Evolutionary conservation across 2,797 vertebrate species (phyloP).

Genomic region (Miichthys miiuy): DNA sequence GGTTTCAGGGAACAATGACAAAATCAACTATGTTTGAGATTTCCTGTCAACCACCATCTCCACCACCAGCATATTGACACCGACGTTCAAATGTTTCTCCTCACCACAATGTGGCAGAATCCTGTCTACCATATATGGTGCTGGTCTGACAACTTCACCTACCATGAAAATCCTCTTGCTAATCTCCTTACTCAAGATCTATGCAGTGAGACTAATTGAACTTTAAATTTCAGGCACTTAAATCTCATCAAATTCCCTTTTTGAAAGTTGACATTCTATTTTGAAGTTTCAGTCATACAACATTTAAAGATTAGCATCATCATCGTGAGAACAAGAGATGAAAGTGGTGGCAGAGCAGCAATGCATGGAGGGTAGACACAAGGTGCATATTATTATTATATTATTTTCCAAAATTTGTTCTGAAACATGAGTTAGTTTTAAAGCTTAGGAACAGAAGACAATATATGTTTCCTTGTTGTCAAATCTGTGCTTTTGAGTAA

Average conservation of each 20-base stretch:
- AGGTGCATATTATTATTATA: slow-evolving; percentile 1
- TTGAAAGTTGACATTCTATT: not conserved
- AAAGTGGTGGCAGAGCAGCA: slow-evolving; percentile 17
- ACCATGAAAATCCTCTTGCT: not conserved
- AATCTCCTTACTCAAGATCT: not conserved
- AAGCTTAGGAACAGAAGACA: slow-evolving; percentile 24
- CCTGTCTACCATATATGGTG: not conserved
- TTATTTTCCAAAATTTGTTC: slow-evolving; percentile 6
- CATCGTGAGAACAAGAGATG: slow-evolving; percentile 20
- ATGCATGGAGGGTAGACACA: not conserved
- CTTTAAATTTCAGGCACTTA: slow-evolving; percentile 8
- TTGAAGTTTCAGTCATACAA: slow-evolving; percentile 1
- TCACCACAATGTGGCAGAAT: slow-evolving; percentile 30
- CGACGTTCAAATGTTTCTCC: slow-evolving; percentile 13
- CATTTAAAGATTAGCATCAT: not conserved
- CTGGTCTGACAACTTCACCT: not conserved
- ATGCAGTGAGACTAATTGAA: not conserved
- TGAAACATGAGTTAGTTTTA: slow-evolving; percentile 10
- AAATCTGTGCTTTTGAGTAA: slow-evolving; percentile 43
- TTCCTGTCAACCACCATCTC: not conserved
- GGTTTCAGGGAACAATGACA: slow-evolving; percentile 3
- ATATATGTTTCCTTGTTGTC: slow-evolving; percentile 11
- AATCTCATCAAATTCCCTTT: not conserved
- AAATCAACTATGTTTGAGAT: slow-evolving; percentile 10
- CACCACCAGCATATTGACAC: not conserved